These are phyloP conservation scores for Cottus gobio DNA, from an alignment of 2,113 vertebrate species.

Conservation along the genomic window DNA sequence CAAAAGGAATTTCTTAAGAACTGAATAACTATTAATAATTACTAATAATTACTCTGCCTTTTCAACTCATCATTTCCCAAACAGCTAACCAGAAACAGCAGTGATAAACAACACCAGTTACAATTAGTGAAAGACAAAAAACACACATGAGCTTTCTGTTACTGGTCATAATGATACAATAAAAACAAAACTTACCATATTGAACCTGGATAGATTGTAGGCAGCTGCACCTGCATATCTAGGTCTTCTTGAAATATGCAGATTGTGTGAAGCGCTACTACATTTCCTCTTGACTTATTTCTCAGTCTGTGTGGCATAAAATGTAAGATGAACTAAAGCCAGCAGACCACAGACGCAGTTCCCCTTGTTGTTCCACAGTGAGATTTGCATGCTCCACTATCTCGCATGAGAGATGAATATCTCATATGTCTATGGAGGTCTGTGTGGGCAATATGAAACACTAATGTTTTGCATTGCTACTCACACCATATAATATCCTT, in stretches of 20 bases:
- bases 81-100: background rate
- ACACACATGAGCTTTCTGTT: background rate
- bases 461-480: background rate
- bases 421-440: too few species aligned
- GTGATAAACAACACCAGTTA: background rate
- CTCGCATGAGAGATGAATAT: accelerated
- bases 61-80: background rate
- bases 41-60: too few species aligned
- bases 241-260: accelerated
- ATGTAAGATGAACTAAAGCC: accelerated
- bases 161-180: background rate
- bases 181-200: slow-evolving; percentile 44
- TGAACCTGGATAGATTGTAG: background rate
- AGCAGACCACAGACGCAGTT: background rate
- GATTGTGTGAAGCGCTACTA: background rate
- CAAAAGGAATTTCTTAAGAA: background rate
- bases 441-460: background rate
- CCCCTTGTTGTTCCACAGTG: background rate
- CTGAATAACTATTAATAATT: too few species aligned
- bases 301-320: background rate
- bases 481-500: background rate
- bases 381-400: accelerated
- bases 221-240: background rate
- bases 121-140: background rate
- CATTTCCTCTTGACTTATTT: background rate